Conservation (phyloP, 2,888 invertebrate species). For the Plutella xylostella region DNA sequence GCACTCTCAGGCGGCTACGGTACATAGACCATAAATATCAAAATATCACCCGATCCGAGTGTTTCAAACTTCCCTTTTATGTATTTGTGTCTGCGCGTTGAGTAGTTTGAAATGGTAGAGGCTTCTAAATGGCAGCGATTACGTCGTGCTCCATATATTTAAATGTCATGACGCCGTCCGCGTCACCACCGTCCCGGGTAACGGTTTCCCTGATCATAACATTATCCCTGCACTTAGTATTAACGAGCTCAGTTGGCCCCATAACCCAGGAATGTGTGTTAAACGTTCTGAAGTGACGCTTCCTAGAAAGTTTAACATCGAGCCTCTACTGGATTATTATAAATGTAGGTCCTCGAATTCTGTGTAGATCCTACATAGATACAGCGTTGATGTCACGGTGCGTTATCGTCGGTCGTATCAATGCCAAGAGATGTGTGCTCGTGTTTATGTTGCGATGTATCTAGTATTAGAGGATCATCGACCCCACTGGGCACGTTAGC, state of each 20-base stretch:
- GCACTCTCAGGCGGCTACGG: no score
- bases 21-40: neutral
- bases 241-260: conserved; percentile 26
- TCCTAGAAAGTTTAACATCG: conserved; percentile 29
- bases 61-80: neutral
- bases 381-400: no score
- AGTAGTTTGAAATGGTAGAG: conserved; percentile 17
- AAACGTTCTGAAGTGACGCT: conserved; percentile 35
- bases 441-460: neutral
- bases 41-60: neutral
- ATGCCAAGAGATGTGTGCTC: no score
- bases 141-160: conserved; percentile 27
- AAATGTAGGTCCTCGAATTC: no score
- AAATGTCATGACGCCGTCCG: conserved; percentile 28
- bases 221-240: conserved; percentile 32
- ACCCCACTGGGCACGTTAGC: conserved; percentile 18
- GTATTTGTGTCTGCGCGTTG: neutral
- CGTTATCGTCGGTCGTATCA: no score
- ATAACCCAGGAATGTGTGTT: conserved; percentile 45
- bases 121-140: conserved; percentile 27
- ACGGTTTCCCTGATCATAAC: conserved; percentile 40
- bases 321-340: neutral
- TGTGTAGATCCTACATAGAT: no score
- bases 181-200: conserved; percentile 23
- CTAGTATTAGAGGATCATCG: conserved; percentile 13